Percentiles rank a stretch among this genome's conserved stretches.
Conservation (phyloP, 2,113 vertebrate genomes). For the Pycnonotus jocosus region DNA sequence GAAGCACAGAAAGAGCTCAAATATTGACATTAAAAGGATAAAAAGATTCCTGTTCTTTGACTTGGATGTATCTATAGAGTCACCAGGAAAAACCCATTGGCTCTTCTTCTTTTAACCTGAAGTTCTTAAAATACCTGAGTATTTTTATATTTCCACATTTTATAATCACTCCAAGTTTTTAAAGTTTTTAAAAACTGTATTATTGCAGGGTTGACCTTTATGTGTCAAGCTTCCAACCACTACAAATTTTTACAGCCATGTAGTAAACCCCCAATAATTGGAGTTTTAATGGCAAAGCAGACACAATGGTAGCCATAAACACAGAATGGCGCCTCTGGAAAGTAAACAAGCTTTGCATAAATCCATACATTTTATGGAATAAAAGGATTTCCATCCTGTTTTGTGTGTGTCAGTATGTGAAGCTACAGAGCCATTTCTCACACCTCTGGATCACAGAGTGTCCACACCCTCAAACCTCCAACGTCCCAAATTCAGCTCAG, state of each 20-base stretch:
- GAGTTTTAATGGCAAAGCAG: constrained; percentile 40
- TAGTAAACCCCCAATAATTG: constrained; percentile 12
- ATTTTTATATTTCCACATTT: not conserved
- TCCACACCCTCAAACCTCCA: not conserved
- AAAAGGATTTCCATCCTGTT: not conserved
- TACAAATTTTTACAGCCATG: not conserved
- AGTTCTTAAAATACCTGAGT: not conserved
- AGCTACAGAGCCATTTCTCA: not conserved
- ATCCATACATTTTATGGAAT: not conserved
- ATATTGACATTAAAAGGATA: not conserved
- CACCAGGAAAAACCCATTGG: not conserved
- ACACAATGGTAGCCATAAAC: constrained; percentile 10
- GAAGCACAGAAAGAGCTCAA: not conserved
- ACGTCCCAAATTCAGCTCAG: not conserved
- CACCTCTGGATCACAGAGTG: not conserved
- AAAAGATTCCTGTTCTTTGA: not conserved
- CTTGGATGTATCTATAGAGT: not conserved
- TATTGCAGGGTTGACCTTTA: not conserved
- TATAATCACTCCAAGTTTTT: not conserved
- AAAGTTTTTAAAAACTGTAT: not conserved
- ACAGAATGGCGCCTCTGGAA: constrained; percentile 2
- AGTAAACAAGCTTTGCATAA: constrained; percentile 37
- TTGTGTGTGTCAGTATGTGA: not conserved
- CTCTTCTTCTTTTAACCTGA: not conserved
- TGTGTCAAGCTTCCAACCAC: not conserved